Conservation (phyloP, 2,888 invertebrate genomes). For the Chrysopilus asiliformis region DNA sequence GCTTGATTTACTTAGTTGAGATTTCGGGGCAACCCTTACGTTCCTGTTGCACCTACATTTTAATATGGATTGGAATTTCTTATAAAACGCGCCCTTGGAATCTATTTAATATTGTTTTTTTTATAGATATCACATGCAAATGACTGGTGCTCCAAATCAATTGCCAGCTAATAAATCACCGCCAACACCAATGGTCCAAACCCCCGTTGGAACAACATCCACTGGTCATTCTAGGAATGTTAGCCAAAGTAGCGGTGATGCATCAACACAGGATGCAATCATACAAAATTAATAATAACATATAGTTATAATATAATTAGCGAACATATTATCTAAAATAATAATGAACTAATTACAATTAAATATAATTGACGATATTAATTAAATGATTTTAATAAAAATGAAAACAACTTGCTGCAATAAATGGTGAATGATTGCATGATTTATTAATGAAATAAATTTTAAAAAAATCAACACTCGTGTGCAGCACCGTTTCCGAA, state of each 20-base stretch:
- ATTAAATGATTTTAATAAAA: slow-evolving; percentile 2
- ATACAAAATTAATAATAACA: slow-evolving; percentile 8
- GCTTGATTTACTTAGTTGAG: no score
- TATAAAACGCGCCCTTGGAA: neutral
- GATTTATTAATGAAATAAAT: no score
- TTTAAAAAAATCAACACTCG: no score
- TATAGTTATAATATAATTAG: slow-evolving; percentile 4
- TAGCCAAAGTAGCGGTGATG: slow-evolving; percentile 42
- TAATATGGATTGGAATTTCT: no score
- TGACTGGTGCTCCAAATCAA: slow-evolving; percentile 42
- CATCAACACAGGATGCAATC: slow-evolving; percentile 17
- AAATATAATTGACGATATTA: slow-evolving; percentile 4
- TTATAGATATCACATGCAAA: slow-evolving; percentile 65
- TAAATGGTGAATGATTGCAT: no score
- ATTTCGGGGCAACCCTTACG: no score
- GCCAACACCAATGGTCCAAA: slow-evolving; percentile 55
- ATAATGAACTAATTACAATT: slow-evolving; percentile 1
- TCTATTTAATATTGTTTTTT: slow-evolving; percentile 5
- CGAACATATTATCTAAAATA: slow-evolving; percentile 3
- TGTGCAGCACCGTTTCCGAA: no score
- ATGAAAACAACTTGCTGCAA: no score
- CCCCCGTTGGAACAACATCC: slow-evolving; percentile 41
- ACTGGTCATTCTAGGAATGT: slow-evolving; percentile 47
- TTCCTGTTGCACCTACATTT: no score
- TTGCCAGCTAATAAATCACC: slow-evolving; percentile 48